phyloP scores from a whole-genome alignment of 2,113 vertebrate genomes.

The Albula goreensis region DNA sequence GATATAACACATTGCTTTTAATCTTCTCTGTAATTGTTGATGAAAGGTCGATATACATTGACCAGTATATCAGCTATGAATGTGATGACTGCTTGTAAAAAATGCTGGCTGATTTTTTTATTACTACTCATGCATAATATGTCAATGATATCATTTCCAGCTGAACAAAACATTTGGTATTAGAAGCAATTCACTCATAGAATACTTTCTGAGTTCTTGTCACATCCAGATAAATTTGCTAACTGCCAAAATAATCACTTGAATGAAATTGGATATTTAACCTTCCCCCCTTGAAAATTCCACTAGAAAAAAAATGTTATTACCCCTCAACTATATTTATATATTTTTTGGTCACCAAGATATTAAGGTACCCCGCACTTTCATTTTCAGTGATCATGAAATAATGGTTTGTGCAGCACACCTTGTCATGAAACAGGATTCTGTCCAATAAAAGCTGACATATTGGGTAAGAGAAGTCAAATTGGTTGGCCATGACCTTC shows the following conservation, averaged over 20 bases:
- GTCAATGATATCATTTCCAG: not conserved
- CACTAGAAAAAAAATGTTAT: not conserved
- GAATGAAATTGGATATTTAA: constrained; percentile 47
- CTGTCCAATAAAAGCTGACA: constrained; percentile 24
- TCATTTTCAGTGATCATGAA: constrained; percentile 15
- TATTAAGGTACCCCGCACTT: not conserved
- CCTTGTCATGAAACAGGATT: constrained; percentile 25
- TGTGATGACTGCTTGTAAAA: not conserved
- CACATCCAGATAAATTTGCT: constrained; percentile 28
- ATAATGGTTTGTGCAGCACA: not conserved
- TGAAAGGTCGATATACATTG: not conserved
- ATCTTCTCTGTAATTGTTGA: not conserved
- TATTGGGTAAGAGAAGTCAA: constrained; percentile 23
- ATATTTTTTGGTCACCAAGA: not conserved
- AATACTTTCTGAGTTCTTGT: not conserved
- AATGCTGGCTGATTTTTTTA: not conserved
- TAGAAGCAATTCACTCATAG: constrained; percentile 25
- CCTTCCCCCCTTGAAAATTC: constrained; percentile 18
- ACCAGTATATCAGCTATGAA: not conserved
- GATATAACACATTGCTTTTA: not conserved
- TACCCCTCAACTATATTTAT: constrained; percentile 5
- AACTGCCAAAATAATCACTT: constrained; percentile 14
- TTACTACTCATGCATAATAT: not conserved
- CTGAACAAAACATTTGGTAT: constrained; percentile 19
- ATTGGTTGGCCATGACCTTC: constrained; percentile 41